Conservation (phyloP, 2,113 vertebrate species). For the Irena cyanogastra region DNA sequence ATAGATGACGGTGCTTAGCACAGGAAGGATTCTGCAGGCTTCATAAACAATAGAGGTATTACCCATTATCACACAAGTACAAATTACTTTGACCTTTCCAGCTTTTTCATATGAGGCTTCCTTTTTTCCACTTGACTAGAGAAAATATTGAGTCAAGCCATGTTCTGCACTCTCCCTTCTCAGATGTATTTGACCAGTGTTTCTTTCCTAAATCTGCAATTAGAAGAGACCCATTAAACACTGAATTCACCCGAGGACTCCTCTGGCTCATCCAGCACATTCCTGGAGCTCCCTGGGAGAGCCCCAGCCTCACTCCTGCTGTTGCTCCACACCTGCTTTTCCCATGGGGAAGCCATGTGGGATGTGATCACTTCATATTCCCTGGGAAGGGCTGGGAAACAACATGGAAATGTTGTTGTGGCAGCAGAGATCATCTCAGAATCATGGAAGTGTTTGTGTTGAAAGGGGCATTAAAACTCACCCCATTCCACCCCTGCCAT, state of each 20-base stretch:
- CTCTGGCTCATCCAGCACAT: background rate
- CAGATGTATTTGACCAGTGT: background rate
- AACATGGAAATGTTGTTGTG: rapidly evolving
- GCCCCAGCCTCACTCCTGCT: background rate
- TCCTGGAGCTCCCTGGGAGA: background rate
- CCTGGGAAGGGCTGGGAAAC: background rate
- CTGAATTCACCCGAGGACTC: background rate
- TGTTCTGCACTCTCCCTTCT: background rate
- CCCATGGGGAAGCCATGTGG: rapidly evolving
- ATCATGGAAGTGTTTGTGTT: background rate
- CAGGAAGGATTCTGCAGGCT: background rate
- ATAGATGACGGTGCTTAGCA: background rate
- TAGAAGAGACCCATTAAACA: background rate
- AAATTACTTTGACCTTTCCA: conserved; percentile 61
- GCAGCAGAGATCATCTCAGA: background rate
- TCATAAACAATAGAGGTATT: conserved; percentile 22
- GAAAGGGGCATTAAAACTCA: background rate
- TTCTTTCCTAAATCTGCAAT: background rate
- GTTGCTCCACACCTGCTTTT: background rate
- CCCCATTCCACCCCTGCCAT: background rate
- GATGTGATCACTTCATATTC: background rate
- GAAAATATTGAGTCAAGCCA: conserved; percentile 38
- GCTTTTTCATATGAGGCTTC: background rate
- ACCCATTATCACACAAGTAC: conserved; percentile 19
- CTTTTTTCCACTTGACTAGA: conserved; percentile 46